Evolutionary conservation across 2,888 invertebrate genomes (phyloP), one percentile per base, ranked within the genome.

Genomic region (Lepidonotus clava): DNA sequence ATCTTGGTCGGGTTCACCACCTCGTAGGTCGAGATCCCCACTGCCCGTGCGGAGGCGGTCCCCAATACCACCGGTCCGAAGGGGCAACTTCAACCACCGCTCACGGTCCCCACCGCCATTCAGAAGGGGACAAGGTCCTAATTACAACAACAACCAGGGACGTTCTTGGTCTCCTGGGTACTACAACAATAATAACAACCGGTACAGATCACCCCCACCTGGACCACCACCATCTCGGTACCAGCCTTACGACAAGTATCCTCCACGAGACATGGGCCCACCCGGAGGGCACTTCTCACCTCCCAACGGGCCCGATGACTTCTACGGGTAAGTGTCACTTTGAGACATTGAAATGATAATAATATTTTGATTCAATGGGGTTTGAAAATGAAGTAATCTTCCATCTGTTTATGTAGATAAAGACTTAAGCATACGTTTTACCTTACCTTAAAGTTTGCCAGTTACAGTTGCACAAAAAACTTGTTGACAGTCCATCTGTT

Each of bases 181-280:
- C 85, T 8, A 40, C 40, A 46, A 28, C n/a, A n/a, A n/a, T n/a
- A n/a, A n/a, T n/a, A n/a, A n/a, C 32, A 1, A 46, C 28, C 24
- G 46, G 36, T 56, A 84, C 84, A 28, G 66, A 41, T 85, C 85
- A 28, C 71, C 46, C 14, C 66, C 80, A 2, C 80, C 80, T 24
- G 80, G 80, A 28, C 46, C 41, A 8, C 80, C 80, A 4, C 18
- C 46, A 18, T 8, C 8, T 46, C 8, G 61, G 11, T 61, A 5
- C 28, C 61, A 24, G 11, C 61, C 61, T 2, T 61, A 28, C 28
- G 61, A 76, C 36, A 36, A 34, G 76, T 76, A 36, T 21, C 51
- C 51, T 14, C 76, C 76, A 6, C 34, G 76, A 28, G 76, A 76
- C 36, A 21, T 34, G 76, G 38, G 38, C n/a, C 76, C 76, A 36